A percentile compares a stretch with the other conserved stretches of the same genome.
Conservation (phyloP, 2,113 vertebrate genomes). For the Limanda limanda region DNA sequence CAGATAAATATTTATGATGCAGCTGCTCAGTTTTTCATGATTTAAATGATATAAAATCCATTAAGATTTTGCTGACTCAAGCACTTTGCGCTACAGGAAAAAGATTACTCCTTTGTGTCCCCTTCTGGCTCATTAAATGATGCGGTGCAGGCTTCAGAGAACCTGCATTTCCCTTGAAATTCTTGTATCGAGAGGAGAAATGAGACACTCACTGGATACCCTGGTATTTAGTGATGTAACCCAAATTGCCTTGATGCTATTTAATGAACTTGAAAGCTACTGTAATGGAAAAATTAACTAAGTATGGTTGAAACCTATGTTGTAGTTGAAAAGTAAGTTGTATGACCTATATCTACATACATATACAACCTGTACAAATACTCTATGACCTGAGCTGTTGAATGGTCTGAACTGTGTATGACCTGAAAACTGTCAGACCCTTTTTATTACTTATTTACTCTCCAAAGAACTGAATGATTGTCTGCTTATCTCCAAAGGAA, state of each 20-base stretch:
- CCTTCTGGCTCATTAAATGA: conserved; percentile 40
- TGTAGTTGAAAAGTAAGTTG: too few species aligned
- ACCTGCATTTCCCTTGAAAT: conserved; percentile 48
- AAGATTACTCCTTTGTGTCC: conserved; percentile 9
- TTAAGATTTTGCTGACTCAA: conserved; percentile 26
- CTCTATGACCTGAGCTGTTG: too few species aligned
- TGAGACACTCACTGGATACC: conserved; percentile 44
- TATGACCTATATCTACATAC: too few species aligned
- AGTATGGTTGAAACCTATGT: too few species aligned
- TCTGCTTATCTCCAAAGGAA: too few species aligned
- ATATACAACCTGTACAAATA: too few species aligned
- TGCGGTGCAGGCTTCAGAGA: conserved; percentile 24
- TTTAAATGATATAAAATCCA: conserved; percentile 1
- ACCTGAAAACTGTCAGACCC: too few species aligned
- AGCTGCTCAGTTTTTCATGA: conserved; percentile 5
- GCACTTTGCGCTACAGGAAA: conserved; percentile 9
- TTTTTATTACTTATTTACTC: too few species aligned
- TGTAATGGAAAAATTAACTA: too few species aligned
- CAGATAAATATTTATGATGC: conserved; percentile 3
- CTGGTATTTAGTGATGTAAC: conserved; percentile 56
- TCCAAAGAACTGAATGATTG: too few species aligned
- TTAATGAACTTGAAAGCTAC: conserved; percentile 40
- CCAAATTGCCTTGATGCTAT: conserved; percentile 30
- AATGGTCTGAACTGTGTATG: too few species aligned
- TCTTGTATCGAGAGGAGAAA: conserved; percentile 58